phyloP scores from a whole-genome alignment of 2,113 vertebrate genomes.

The Phasianus colchicus region DNA sequence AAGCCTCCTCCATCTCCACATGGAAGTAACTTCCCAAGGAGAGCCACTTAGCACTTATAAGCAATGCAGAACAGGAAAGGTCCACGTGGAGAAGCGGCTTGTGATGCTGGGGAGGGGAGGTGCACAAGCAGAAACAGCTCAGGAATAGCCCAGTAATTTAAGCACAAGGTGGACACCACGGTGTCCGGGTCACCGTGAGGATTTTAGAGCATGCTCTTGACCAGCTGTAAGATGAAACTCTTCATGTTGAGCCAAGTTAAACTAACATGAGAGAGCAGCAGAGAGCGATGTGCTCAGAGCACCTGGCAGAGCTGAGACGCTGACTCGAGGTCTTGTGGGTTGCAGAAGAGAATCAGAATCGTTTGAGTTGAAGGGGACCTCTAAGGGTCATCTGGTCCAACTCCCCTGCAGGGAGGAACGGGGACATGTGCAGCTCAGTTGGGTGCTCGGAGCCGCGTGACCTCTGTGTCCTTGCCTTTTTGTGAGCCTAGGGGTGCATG shows the following conservation, averaged over 20 bases:
- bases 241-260: not conserved
- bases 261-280: not conserved
- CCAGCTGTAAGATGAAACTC: not conserved
- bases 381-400: no score
- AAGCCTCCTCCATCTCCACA: not conserved
- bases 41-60: slow-evolving; percentile 43
- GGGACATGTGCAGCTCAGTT: no score
- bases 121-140: not conserved
- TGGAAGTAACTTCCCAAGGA: not conserved
- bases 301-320: not conserved
- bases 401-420: no score
- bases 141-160: not conserved
- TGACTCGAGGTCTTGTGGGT: not conserved
- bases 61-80: not conserved
- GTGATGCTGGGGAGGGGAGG: not conserved
- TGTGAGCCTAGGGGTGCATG: not conserved
- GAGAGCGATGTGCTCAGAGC: not conserved
- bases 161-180: not conserved
- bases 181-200: not conserved
- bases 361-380: no score
- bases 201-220: not conserved
- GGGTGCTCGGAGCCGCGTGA: no score
- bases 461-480: not conserved
- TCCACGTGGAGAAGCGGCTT: not conserved
- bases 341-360: no score